Base-by-base conservation (phyloP, 1,140 invertebrate genomes). In the Temnothorax curvispinosus region DNA sequence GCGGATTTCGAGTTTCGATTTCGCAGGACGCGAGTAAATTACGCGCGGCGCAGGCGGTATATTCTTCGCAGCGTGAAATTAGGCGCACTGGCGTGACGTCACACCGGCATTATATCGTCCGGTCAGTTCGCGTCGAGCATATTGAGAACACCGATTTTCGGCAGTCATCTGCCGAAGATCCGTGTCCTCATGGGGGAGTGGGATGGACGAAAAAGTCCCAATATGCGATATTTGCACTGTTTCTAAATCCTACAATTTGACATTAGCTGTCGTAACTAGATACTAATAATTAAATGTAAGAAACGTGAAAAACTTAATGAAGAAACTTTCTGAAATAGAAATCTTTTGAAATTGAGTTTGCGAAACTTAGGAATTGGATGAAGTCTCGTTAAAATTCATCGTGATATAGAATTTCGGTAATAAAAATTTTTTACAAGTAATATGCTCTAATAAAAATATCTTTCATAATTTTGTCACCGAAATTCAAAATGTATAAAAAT, bases 351-450 rank as follows among this genome's bases (percentile, higher is more conserved):
- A 65, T 52, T 21, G 58, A 65, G 27, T 65, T 65, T 65, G 32
- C 21, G 41, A 64, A 78, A 78, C 41, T 77, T 77, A 32, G 18
- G 9, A 44, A 60, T 62, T 41, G n/a, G 15, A 13, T 11, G 21
- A 62, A 41, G 7, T 58, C 56, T 35, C 18, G 27, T 50, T 78
- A 50, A 65, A 78, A 77, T 77, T 75, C 52, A 35, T 58, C 41
- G 27, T 35, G 41, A 6, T 32, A 54, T 8, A 32, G 21, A 32
- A 0, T 35, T 58, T 18, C 0, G 15, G 7, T 21, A 11, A 54
- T 8, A 11, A 38, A 38, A 74, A n/a, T 15, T 54, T 35, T 44
- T 54, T 41, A 0, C 0, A 21, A 38, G 6, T 9, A 60, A 76
- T 11, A 0, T 50, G 9, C 5, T 27, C 0, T 27, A 21, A 65